These are phyloP conservation scores for Coleophora flavipennella DNA, from an alignment of 2,888 invertebrate genomes.

Conservation along the genomic window DNA sequence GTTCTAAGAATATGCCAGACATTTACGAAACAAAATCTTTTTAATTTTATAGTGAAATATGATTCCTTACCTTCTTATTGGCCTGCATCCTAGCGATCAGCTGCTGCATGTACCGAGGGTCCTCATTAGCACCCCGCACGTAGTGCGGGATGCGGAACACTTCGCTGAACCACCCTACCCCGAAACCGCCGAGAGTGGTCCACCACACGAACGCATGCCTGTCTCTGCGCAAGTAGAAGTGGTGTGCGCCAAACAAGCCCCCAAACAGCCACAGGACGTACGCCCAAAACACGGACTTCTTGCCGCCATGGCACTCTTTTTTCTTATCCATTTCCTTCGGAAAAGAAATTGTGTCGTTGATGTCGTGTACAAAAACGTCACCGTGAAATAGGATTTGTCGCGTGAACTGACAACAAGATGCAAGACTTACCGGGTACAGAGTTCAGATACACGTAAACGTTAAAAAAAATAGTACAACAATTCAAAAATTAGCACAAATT, in stretches of 20 bases:
- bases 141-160: constrained; percentile 88
- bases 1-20: too few species aligned
- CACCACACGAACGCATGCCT: constrained; percentile 93
- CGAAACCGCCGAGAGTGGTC: constrained; percentile 89
- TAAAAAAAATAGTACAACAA: not conserved
- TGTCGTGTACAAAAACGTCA: constrained; percentile 1
- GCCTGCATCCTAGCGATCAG: constrained; percentile 75
- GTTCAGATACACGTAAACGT: not conserved
- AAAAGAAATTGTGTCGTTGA: not conserved
- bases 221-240: constrained; percentile 91
- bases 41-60: too few species aligned
- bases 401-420: too few species aligned
- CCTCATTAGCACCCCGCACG: constrained; percentile 85
- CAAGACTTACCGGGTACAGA: too few species aligned
- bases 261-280: constrained; percentile 91
- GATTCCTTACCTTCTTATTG: constrained; percentile 74
- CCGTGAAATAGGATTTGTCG: too few species aligned
- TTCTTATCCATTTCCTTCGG: constrained; percentile 20
- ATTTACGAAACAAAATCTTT: too few species aligned
- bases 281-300: constrained; percentile 77
- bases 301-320: constrained; percentile 21
- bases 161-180: constrained; percentile 90
- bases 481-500: not conserved
- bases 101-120: constrained; percentile 76
- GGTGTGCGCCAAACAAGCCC: constrained; percentile 91